Conservation (phyloP, 2,888 invertebrate genomes). For the Taphrorychus bicolor region DNA sequence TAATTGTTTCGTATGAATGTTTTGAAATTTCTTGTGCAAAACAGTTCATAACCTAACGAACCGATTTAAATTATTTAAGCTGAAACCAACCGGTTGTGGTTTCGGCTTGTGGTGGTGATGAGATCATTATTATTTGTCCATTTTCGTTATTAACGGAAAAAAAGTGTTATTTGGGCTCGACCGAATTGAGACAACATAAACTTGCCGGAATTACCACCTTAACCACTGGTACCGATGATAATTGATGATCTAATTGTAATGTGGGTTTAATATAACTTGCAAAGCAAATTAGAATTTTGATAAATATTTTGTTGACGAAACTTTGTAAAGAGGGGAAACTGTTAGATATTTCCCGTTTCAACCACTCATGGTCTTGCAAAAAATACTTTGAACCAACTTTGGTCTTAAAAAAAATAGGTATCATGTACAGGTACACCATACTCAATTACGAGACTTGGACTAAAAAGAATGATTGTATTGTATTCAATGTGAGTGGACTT, state of each 20-base stretch:
- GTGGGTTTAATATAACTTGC: no score
- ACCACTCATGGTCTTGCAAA: no score
- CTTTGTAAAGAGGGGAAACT: no score
- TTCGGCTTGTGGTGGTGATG: neutral
- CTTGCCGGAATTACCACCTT: neutral
- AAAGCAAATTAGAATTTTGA: no score
- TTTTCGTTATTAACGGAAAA: neutral
- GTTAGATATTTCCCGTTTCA: no score
- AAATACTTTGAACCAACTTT: no score
- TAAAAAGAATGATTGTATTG: no score
- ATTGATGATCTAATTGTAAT: neutral
- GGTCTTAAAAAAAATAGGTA: no score
- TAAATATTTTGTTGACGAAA: no score
- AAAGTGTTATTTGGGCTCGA: neutral
- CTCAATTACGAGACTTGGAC: no score
- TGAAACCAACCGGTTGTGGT: neutral
- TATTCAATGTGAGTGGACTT: no score
- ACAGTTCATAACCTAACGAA: neutral
- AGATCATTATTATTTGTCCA: neutral
- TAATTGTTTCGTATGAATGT: neutral
- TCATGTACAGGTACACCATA: no score
- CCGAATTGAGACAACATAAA: neutral
- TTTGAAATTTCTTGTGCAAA: neutral
- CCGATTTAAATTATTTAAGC: neutral
- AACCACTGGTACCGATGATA: neutral